Evolutionary conservation across 2,888 invertebrate genomes (phyloP), one percentile per base, ranked within the genome.

Genomic region (Folsomia manolachei): DNA sequence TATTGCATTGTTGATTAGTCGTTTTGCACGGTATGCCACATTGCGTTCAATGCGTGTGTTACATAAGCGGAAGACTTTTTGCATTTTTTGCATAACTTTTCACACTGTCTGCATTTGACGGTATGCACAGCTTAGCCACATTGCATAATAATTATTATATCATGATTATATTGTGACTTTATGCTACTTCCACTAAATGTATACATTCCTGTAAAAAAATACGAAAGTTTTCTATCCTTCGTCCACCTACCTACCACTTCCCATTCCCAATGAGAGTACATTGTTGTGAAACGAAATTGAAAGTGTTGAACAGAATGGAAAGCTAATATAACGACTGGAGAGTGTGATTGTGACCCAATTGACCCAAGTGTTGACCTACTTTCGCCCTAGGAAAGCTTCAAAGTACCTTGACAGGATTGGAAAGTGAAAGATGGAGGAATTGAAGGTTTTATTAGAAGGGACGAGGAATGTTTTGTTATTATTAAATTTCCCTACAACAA

Each of bases 331-430:
- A 4, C 56, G 4, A 27, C 27, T 63, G 27, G 63, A 63, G 63
- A 63, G 21, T 24, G 63, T 2, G 4, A 14, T 26, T 2, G 25
- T 63, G 63, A 63, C 63, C 63, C 27, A 63, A 27, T 26, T 63
- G 63, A 63, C 63, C 63, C 63, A 63, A 25, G 11, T 25, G 7
- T 1, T 63, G 63, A 63, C 63, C 26, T 27, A 63, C 27, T 27
- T 63, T 63, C 63, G 21, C 11, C 56, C 56, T 4, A 56, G 21
- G 56, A 18, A 56, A 56, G 56, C 18, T 7, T 21, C 56, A 56
- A 56, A 19, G 7, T 7, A 14, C 56, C 21, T 19, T 19, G 19
- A 7, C 7, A n/a, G 56, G 56, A 56, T 56, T 56, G 56, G 56
- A 56, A 56, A 56, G 56, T 56, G 56, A 56, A 56, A 56, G 56